These are phyloP conservation scores for Campoplex capitator DNA, from an alignment of 2,888 invertebrate species.

Conservation along the genomic window DNA sequence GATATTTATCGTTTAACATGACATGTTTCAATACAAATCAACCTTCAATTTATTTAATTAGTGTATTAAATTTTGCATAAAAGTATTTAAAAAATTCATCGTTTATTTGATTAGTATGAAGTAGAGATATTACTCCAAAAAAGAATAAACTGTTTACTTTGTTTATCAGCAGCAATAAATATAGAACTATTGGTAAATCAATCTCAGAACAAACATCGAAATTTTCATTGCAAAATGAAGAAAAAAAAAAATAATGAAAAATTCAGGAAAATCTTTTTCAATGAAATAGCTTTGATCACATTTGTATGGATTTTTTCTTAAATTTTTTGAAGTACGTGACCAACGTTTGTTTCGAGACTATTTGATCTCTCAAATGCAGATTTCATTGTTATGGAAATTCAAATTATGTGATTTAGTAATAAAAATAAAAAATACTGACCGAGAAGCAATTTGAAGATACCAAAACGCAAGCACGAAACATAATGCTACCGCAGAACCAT, in stretches of 20 bases:
- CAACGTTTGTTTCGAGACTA: background rate
- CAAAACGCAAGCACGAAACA: constrained; percentile 82
- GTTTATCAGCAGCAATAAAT: background rate
- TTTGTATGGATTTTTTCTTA: background rate
- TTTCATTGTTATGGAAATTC: background rate
- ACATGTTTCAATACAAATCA: too few species aligned
- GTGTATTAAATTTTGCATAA: too few species aligned
- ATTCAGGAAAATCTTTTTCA: background rate
- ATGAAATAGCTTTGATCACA: background rate
- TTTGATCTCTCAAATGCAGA: background rate
- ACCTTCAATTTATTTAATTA: too few species aligned
- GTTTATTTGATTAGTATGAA: too few species aligned
- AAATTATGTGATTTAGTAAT: background rate
- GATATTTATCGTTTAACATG: too few species aligned
- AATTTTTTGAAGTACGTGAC: background rate
- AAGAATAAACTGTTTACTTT: background rate
- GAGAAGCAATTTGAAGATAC: constrained; percentile 83
- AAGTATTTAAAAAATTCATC: too few species aligned
- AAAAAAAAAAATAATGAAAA: background rate
- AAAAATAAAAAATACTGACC: constrained; percentile 67
- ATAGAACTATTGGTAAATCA: background rate
- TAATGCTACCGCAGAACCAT: constrained; percentile 79
- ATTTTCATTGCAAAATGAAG: background rate
- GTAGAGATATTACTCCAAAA: background rate
- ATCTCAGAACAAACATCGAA: background rate